Evolutionary conservation across 2,797 vertebrate genomes (phyloP).

Genomic region (Tympanoctomys barrerae): DNA sequence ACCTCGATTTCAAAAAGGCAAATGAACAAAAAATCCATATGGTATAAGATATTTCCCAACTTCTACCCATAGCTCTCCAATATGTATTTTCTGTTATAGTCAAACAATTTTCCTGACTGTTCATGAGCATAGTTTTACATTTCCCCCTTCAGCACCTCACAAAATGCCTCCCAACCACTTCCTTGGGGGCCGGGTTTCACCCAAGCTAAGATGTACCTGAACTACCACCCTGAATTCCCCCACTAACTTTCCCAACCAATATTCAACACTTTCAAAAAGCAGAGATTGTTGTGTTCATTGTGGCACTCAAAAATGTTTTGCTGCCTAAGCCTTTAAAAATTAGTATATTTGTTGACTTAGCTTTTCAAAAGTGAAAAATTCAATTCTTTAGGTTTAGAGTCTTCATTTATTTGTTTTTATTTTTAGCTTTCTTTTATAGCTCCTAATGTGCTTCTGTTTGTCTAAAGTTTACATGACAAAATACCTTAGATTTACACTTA

Average conservation of each 20-base stretch:
- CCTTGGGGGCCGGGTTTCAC: not conserved
- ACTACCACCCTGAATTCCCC: not conserved
- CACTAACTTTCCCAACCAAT: slow-evolving; percentile 17
- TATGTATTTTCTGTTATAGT: not conserved
- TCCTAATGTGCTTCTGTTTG: not conserved
- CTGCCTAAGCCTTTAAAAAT: not conserved
- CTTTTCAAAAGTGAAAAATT: not conserved
- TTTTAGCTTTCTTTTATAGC: not conserved
- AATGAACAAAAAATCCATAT: not conserved
- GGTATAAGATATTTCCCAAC: not conserved
- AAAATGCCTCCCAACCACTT: not conserved
- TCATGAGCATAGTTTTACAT: slow-evolving; percentile 6
- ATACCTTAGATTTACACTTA: not conserved
- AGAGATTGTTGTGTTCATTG: not conserved
- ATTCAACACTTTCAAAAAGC: not conserved
- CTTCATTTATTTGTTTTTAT: not conserved
- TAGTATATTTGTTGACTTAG: slow-evolving; percentile 10
- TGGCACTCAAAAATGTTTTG: not conserved
- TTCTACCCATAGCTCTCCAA: not conserved
- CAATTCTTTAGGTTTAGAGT: not conserved
- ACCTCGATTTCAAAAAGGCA: too few relatives aligned
- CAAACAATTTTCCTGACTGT: not conserved
- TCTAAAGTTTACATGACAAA: not conserved
- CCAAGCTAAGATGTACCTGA: not conserved
- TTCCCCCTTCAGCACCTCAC: not conserved